phyloP scores from a whole-genome alignment of 2,888 invertebrate species.

The Cephus spinipes region DNA sequence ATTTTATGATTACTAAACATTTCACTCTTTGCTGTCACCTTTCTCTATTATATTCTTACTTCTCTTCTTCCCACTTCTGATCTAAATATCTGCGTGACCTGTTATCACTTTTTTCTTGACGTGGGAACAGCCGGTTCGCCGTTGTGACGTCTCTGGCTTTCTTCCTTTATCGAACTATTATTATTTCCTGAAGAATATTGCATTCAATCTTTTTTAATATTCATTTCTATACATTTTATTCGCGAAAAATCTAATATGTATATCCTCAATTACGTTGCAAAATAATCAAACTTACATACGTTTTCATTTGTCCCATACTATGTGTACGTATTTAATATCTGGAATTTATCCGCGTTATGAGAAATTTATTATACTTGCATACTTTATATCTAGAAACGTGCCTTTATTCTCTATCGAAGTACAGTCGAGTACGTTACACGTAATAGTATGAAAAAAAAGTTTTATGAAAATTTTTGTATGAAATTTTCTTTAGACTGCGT shows the following conservation, averaged over 20 bases:
- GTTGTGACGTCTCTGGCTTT: neutral
- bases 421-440: neutral
- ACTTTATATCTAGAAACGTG: neutral
- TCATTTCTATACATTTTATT: neutral
- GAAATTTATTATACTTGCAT: neutral
- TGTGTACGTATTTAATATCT: neutral
- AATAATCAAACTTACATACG: neutral
- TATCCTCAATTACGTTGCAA: neutral
- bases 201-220: neutral
- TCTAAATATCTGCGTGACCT: neutral
- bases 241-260: neutral
- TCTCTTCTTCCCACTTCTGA: neutral
- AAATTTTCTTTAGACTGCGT: neutral
- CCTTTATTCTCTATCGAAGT: neutral
- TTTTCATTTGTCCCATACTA: neutral
- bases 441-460: neutral
- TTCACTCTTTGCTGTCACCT: neutral
- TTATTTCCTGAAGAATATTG: neutral
- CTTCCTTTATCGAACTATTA: neutral
- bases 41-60: neutral
- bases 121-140: neutral
- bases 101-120: neutral
- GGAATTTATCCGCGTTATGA: neutral
- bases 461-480: neutral
- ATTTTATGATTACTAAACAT: constrained; percentile 39